These are phyloP conservation scores for Odontamblyopus rebecca DNA, from an alignment of 2,797 vertebrate species.

Conservation along the genomic window DNA sequence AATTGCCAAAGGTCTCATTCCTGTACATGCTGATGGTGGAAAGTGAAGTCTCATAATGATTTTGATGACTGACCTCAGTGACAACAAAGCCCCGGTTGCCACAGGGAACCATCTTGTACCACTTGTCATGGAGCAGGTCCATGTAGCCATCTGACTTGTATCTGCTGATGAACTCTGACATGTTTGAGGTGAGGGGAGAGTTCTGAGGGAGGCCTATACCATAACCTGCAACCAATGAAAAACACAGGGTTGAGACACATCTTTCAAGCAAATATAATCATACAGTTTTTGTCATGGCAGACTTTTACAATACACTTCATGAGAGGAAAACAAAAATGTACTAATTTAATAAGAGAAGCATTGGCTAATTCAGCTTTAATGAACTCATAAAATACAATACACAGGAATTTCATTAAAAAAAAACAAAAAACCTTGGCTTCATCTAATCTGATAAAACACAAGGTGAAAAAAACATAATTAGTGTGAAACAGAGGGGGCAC, in stretches of 20 bases:
- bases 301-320: too few relatives aligned
- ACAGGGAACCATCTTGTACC: conserved; percentile 95
- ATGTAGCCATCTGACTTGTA: conserved; percentile 95
- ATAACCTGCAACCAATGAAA: conserved; percentile 77
- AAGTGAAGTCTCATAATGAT: neutral
- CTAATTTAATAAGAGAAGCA: too few relatives aligned
- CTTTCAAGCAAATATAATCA: too few relatives aligned
- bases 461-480: neutral
- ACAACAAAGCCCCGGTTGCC: conserved; percentile 93
- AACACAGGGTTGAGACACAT: neutral
- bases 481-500: neutral
- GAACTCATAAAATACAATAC: neutral
- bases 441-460: neutral
- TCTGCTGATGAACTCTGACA: conserved; percentile 91
- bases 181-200: conserved; percentile 89
- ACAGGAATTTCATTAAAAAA: neutral
- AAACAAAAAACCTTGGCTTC: neutral
- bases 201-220: conserved; percentile 93
- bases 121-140: conserved; percentile 95
- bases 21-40: neutral
- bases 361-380: neutral
- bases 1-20: too few relatives aligned
- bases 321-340: too few relatives aligned
- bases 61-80: conserved; percentile 82
- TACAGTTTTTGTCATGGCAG: too few relatives aligned